phyloP scores from a whole-genome alignment of 2,888 invertebrate species.

The Metellina segmentata region DNA sequence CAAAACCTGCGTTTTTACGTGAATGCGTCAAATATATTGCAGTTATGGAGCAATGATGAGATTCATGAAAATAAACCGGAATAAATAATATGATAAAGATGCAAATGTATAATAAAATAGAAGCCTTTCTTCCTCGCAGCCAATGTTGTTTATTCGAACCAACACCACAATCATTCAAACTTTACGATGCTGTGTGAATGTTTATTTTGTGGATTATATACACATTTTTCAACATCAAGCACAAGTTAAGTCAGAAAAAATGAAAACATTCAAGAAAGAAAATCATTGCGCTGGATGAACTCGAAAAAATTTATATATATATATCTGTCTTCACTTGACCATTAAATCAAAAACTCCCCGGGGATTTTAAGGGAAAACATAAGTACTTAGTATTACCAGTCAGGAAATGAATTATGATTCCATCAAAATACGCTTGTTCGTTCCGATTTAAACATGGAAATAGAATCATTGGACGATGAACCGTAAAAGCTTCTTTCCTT shows the following conservation, averaged over 20 bases:
- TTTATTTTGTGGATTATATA: background rate
- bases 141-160: background rate
- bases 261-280: background rate
- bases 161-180: background rate
- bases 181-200: background rate
- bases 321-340: background rate
- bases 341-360: background rate
- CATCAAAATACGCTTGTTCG: conserved; percentile 1
- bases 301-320: conserved; percentile 1
- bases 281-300: background rate
- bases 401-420: background rate
- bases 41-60: too few species aligned
- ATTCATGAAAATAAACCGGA: too few species aligned
- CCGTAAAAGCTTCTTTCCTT: background rate
- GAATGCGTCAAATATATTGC: too few species aligned
- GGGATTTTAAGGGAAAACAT: background rate
- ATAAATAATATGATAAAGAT: too few species aligned
- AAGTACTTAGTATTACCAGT: background rate
- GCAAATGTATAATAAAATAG: too few species aligned
- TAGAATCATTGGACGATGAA: conserved; percentile 1
- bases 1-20: too few species aligned
- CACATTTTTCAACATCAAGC: background rate
- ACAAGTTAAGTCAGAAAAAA: background rate
- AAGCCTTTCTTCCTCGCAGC: too few species aligned
- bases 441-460: background rate